Evolutionary conservation across 2,888 invertebrate species (phyloP), one percentile per base, ranked within the genome.

Genomic region (Timandra comae): DNA sequence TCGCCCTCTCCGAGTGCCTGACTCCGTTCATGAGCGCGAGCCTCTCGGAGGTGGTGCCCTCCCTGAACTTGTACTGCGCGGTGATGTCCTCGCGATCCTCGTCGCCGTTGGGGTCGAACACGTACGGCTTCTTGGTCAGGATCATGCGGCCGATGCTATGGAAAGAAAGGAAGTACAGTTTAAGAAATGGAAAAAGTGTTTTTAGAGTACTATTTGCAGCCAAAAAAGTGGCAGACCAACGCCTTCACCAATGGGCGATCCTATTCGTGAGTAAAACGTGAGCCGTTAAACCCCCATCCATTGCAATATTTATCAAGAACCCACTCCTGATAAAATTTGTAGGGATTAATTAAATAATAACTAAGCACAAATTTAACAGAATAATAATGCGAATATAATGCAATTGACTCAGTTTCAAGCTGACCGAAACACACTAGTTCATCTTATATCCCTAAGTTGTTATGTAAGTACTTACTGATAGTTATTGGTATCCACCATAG

Each of bases 11-110:
- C 0, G 89, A 88, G 49, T 88, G 89, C 7, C 92, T 77, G 0
- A 93, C 92, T 1, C 94, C 95, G 60, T 93, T 92, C 72, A 90
- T 89, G 13, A 95, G 81, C 1, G 93, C 89, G 40, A 93, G 69
- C 5, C 95, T 78, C 68, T 95, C 94, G 0, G 89, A 91, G 7
- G 90, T 86, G 0, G 91, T 88, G 7, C 93, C 93, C 77, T 94
- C 94, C 32, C 80, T 78, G 29, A 89, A 86, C 70, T 94, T 94
- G 76, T 94, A 94, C 41, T 88, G 75, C 0, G 69, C 50, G 0
- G 91, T 92, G 48, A 94, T 90, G 50, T 93, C 91, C 55, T 91
- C 88, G 1, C 90, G 80, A 53, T 94, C 93, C 29, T 87, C 87
- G 44, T 93, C 92, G 0, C 92, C 92, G 21, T 89, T 87, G 0